Base-by-base conservation (phyloP, 2,113 vertebrate genomes). In the Aepyceros melampus region DNA sequence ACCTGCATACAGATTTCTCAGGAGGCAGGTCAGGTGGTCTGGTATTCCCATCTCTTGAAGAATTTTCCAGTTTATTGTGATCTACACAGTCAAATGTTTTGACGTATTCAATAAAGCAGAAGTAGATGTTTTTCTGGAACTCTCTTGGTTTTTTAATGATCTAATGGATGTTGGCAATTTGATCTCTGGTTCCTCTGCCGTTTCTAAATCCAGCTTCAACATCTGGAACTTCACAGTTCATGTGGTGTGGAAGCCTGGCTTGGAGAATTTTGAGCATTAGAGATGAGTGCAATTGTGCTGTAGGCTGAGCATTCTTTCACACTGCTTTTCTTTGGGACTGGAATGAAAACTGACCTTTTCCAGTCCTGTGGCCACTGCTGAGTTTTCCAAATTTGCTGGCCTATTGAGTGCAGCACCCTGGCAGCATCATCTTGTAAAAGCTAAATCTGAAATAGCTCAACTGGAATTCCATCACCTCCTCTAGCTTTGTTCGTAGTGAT, bases 401-500 rank as follows among this genome's bases (percentile, higher is more conserved):
- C 11, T 36, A 36, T 12, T 71, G 64, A 36, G 64, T 5, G 19
- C 64, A 23, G 9, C 10, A 71, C 19, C n/a, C n/a, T 71, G 0
- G 2, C 19, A 36, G 10, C 19, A 71, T 71, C n/a, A 36, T 71
- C 17, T 71, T 71, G 5, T 36, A 71, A 11, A n/a, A 71, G 23
- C n/a, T 11, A 11, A n/a, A 71, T 36, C n/a, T 11, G n/a, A 71
- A 71, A 36, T 12, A 71, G 64, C n/a, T 71, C n/a, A 36, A 23
- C n/a, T 71, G 10, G 1, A 21, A 36, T 36, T 71, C n/a, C 8
- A 21, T 71, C n/a, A 36, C 1, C 0, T 36, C 8, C n/a, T 5
- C 4, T 21, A 36, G 64, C 64, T 71, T 36, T 71, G 64, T 23
- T 71, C 9, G 0, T 71, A 71, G 64, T 5, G 9, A 36, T 71